Evolutionary conservation across 2,113 vertebrate genomes (phyloP).

Genomic region (Pica pica): DNA sequence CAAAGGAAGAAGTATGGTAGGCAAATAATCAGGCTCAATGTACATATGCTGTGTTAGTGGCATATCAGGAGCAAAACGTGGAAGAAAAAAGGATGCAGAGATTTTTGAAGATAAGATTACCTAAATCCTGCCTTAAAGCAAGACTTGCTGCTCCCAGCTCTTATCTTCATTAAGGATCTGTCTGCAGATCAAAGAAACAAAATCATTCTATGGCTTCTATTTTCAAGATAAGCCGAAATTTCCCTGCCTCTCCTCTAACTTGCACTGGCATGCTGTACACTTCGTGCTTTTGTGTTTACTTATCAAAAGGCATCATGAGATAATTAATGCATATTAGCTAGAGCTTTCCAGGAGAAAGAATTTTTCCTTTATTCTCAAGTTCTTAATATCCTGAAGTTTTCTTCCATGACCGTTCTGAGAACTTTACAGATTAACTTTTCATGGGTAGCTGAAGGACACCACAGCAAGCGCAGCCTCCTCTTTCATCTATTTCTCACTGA

Average conservation of each 20-base stretch:
- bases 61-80: neutral
- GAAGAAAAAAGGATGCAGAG: neutral
- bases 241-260: neutral
- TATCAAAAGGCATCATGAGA: neutral
- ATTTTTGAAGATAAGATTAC: neutral
- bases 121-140: neutral
- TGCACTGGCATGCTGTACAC: neutral
- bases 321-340: neutral
- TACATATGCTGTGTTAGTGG: neutral
- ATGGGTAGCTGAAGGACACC: neutral
- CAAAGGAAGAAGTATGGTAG: neutral
- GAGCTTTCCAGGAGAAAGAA: neutral
- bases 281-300: neutral
- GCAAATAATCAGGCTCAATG: neutral
- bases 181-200: conserved; percentile 8
- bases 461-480: neutral
- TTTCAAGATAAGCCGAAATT: conserved; percentile 10
- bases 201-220: neutral
- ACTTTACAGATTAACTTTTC: neutral
- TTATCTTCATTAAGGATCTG: neutral
- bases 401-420: neutral
- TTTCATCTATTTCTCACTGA: neutral
- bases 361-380: neutral
- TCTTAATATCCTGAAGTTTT: neutral
- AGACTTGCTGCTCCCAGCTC: neutral